Percentiles rank a stretch among this genome's conserved stretches.
Conservation (phyloP, 2,888 invertebrate genomes). For the Agrotis exclamationis region DNA sequence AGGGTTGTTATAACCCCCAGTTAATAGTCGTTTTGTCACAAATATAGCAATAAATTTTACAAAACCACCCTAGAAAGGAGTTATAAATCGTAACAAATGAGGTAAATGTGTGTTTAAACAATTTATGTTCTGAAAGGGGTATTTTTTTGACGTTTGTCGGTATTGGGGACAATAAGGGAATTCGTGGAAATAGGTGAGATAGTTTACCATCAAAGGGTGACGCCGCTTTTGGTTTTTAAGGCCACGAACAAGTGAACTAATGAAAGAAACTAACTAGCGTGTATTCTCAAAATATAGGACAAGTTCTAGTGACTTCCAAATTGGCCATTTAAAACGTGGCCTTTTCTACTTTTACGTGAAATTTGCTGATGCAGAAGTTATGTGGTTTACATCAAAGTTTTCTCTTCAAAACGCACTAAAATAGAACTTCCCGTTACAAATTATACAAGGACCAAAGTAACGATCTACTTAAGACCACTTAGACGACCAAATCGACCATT, state of each 20-base stretch:
- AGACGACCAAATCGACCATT: not conserved
- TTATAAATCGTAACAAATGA: slow-evolving; percentile 76
- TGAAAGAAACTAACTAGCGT: slow-evolving; percentile 1
- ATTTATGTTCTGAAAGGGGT: slow-evolving; percentile 58
- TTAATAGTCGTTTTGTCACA: slow-evolving; percentile 85
- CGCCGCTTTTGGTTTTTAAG: slow-evolving; percentile 4
- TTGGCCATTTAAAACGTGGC: not conserved
- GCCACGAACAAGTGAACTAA: slow-evolving; percentile 17
- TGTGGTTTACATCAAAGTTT: too few species aligned
- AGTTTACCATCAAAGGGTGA: slow-evolving; percentile 3
- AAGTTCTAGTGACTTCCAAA: not conserved
- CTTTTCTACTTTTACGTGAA: not conserved
- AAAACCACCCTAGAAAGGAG: slow-evolving; percentile 76
- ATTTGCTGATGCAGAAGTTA: too few species aligned
- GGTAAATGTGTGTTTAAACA: slow-evolving; percentile 64
- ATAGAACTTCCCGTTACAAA: not conserved
- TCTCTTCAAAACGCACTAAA: not conserved
- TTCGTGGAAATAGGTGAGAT: slow-evolving; percentile 22
- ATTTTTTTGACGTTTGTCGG: slow-evolving; percentile 53
- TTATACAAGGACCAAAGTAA: not conserved
- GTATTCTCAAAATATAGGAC: not conserved
- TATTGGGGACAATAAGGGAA: not conserved
- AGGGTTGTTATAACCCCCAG: slow-evolving; percentile 71
- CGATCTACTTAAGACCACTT: slow-evolving; percentile 8
- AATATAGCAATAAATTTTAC: slow-evolving; percentile 85